Percentiles rank a stretch among this genome's conserved stretches.
These are phyloP conservation scores for Timema podura DNA, from an alignment of 2,888 invertebrate genomes.

Conservation along the genomic window DNA sequence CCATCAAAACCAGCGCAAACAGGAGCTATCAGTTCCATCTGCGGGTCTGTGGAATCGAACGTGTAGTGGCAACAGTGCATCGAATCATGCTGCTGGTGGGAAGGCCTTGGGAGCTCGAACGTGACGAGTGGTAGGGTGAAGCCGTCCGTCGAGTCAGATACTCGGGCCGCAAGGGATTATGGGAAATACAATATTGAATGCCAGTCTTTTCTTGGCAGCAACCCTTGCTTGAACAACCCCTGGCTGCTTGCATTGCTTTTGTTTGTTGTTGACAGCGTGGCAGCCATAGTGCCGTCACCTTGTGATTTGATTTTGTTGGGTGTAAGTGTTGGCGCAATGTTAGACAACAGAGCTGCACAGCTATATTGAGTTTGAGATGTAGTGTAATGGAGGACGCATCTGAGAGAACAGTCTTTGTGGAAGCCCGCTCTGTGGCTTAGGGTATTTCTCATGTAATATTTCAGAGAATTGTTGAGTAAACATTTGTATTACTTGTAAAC, in stretches of 20 bases:
- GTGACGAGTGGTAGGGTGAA: slow-evolving; percentile 28
- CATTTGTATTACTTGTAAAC: slow-evolving; percentile 8
- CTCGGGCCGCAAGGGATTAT: slow-evolving; percentile 26
- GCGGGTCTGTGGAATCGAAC: not conserved
- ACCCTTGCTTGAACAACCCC: slow-evolving; percentile 28
- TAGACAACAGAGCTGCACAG: slow-evolving; percentile 13
- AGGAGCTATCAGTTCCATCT: no score
- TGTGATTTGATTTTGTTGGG: slow-evolving; percentile 28
- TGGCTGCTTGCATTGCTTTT: not conserved
- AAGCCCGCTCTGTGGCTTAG: slow-evolving; percentile 12
- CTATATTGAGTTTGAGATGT: slow-evolving; percentile 19
- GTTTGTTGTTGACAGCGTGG: slow-evolving; percentile 28
- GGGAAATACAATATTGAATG: slow-evolving; percentile 28
- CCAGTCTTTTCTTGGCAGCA: slow-evolving; percentile 25
- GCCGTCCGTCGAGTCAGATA: slow-evolving; percentile 13
- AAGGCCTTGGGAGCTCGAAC: slow-evolving; percentile 29
- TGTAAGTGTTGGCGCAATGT: slow-evolving; percentile 24
- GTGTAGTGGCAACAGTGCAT: slow-evolving; percentile 27
- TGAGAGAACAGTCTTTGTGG: slow-evolving; percentile 17
- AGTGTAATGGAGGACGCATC: slow-evolving; percentile 19
- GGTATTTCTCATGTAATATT: no score
- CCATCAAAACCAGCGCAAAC: no score
- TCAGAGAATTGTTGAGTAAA: not conserved
- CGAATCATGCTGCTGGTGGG: slow-evolving; percentile 21
- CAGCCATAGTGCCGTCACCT: slow-evolving; percentile 27